Evolutionary conservation across 1,140 invertebrate species (phyloP).

Genomic region (Drosophila kanapiae): DNA sequence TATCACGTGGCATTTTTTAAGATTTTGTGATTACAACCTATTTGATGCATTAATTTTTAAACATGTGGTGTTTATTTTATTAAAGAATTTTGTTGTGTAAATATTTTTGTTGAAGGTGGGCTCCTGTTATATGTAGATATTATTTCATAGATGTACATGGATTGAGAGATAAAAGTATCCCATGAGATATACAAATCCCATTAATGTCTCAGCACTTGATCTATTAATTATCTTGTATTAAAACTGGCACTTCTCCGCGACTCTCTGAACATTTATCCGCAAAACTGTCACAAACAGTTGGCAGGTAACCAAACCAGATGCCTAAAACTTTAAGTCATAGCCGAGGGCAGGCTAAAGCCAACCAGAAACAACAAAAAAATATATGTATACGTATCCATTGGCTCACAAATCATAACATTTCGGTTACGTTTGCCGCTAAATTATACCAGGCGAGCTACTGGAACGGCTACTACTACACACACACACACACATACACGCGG

Average conservation of each 20-base stretch:
- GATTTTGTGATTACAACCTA: no score
- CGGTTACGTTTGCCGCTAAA: slow-evolving; percentile 78
- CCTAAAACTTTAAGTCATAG: slow-evolving; percentile 46
- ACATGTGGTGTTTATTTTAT: no score
- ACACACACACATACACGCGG: slow-evolving; percentile 1
- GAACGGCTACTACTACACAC: slow-evolving; percentile 21
- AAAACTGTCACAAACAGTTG: slow-evolving; percentile 28
- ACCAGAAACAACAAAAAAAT: slow-evolving; percentile 20
- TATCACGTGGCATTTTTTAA: no score
- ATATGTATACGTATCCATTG: slow-evolving; percentile 60
- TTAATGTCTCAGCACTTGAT: neutral
- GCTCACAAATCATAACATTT: slow-evolving; percentile 80
- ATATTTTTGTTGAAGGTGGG: no score
- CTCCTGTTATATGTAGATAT: no score
- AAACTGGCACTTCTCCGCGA: neutral
- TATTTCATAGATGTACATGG: neutral
- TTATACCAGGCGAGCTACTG: slow-evolving; percentile 62
- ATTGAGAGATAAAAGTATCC: neutral
- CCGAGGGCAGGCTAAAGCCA: slow-evolving; percentile 36
- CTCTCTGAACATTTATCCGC: neutral
- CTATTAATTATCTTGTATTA: neutral
- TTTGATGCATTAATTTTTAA: no score
- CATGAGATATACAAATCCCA: no score
- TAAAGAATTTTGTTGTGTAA: no score
- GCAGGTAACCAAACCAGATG: slow-evolving; percentile 14